These are phyloP conservation scores for Desmophyllum pertusum DNA, from an alignment of 92 coral and sea anemone genomes.

Conservation along the genomic window DNA sequence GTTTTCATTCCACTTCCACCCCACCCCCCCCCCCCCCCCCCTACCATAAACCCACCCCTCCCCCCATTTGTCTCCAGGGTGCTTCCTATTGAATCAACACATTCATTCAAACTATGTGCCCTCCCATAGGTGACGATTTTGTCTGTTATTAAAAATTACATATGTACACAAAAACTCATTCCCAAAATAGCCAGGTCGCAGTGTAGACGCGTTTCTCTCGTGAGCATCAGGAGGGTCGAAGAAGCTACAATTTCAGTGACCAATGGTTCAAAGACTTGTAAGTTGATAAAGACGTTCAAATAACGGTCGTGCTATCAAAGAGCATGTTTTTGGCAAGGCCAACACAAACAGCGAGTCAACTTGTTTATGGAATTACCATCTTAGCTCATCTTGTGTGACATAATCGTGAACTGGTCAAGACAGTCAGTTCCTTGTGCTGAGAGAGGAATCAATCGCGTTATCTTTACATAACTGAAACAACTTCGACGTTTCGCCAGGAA, in stretches of 20 bases:
- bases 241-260: not conserved
- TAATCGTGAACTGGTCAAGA: not conserved
- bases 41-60: too few species aligned
- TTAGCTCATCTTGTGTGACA: slow-evolving; percentile 29
- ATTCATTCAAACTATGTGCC: slow-evolving; percentile 34
- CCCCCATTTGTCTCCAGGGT: slow-evolving; percentile 13
- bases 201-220: slow-evolving; percentile 38
- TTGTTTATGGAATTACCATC: slow-evolving; percentile 15
- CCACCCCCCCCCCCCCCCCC: not conserved
- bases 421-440: not conserved
- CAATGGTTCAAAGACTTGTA: not conserved
- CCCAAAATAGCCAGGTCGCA: slow-evolving; percentile 55
- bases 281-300: not conserved
- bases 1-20: not conserved
- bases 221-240: not conserved
- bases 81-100: slow-evolving; percentile 5
- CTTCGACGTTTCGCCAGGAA: not conserved
- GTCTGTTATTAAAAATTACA: slow-evolving; percentile 51
- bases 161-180: slow-evolving; percentile 55
- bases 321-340: not conserved
- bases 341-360: slow-evolving; percentile 13
- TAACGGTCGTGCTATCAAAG: not conserved
- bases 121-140: slow-evolving; percentile 46
- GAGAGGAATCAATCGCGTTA: not conserved
- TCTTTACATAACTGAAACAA: not conserved